Evolutionary conservation across 2,888 invertebrate species (phyloP).

Genomic region (Hydroisotoma schaefferi): DNA sequence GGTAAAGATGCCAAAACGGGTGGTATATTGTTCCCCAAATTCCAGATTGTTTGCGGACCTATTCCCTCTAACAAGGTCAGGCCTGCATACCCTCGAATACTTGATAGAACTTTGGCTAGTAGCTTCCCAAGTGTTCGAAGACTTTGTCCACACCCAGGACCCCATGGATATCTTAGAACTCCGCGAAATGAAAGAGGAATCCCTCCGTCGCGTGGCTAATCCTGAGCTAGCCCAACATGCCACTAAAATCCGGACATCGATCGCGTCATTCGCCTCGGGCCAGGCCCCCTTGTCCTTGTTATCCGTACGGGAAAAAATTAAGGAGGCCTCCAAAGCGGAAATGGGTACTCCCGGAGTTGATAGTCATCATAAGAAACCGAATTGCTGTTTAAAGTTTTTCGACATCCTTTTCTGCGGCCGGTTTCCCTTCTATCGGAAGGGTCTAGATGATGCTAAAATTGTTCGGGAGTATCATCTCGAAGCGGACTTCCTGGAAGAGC

Average conservation of each 20-base stretch:
- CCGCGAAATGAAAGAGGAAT: constrained; percentile 24
- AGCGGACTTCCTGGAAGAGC: constrained; percentile 18
- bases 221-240: constrained; percentile 17
- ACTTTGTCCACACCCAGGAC: constrained; percentile 7
- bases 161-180: constrained; percentile 17
- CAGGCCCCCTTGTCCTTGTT: neutral
- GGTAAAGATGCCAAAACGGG: too few relatives aligned
- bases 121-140: constrained; percentile 23
- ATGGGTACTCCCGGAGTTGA: too few relatives aligned
- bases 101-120: constrained; percentile 31
- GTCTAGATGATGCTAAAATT: constrained; percentile 16
- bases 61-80: constrained; percentile 20
- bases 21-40: too few relatives aligned
- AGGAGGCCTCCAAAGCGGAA: neutral
- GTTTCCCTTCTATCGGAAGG: neutral
- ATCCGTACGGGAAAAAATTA: neutral
- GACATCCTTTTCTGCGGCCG: neutral
- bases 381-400: neutral
- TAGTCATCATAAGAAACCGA: too few relatives aligned
- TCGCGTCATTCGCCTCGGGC: neutral
- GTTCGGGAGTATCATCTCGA: constrained; percentile 15
- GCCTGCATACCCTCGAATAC: constrained; percentile 19
- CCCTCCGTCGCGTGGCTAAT: constrained; percentile 4
- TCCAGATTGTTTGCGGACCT: constrained; percentile 21
- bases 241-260: neutral